Evolutionary conservation across 2,797 vertebrate genomes (phyloP), one percentile per base, ranked within the genome.

Genomic region (Sciaenops ocellatus): DNA sequence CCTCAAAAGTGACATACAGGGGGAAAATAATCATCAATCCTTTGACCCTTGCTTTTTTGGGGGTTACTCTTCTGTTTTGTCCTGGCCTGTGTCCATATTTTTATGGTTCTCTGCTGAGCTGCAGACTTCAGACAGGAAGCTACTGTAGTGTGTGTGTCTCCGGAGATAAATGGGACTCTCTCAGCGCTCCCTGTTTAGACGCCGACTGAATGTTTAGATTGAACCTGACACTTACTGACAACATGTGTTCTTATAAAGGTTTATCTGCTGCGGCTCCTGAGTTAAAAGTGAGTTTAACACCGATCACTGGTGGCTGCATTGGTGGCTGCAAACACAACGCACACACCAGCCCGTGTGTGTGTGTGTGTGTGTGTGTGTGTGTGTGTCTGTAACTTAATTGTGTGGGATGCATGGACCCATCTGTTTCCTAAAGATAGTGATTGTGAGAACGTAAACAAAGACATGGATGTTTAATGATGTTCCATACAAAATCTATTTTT

Each of bases 391-490:
- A 5, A 51, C 28, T 34, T 24, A 22, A 44, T 15, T 46, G 56
- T 75, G 71, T 78, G 79, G 81, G 69, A 80, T 68, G 30, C 26
- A 48, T 54, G 48, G 55, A 65, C 42, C 61, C 52, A 62, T 89
- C 66, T 90, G 74, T 73, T 70, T 78, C 48, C 73, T 80, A 55
- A 52, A 79, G 72, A 85, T 70, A 83, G 69, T 18, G 54, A 76
- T 60, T 66, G 38, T 64, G 59, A 85, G 82, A 90, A 90, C 80
- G 51, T 88, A 88, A 92, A 91, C 84, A 87, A 60, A 73, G 18
- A 4, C 34, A 6, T 41, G 34, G 50, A 77, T 76, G 70, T 67
- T 81, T 76, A 57, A 24, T 72, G 24, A 20, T 60, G 69, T 18
- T 65, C n/a, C 24, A 56, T 62, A 17, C 24, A 46, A 54, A 78